Base-by-base conservation (phyloP, 2,888 invertebrate genomes). In the Polymixis flavicincta region DNA sequence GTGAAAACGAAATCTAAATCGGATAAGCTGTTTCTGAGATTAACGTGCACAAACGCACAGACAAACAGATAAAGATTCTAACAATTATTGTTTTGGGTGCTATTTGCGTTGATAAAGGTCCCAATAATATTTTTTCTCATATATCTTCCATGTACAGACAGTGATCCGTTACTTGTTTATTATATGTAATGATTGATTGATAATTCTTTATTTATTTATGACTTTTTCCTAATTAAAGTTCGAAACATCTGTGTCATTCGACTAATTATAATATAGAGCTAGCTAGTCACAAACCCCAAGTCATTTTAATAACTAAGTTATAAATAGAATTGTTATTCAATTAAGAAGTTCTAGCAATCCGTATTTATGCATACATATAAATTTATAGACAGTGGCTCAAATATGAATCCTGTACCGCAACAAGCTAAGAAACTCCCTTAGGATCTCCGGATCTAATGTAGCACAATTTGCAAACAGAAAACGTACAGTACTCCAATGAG, bases 361-460 rank as follows among this genome's bases (percentile, higher is more conserved):
- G 75, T 84, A 89, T 80, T 82, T 88, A 88, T 86, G 82, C 80
- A 78, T 89, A 90, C 89, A 89, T 92, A 94, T 94, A 93, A 93
- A 94, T 93, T 92, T 89, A 92, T 89, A 93, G 90, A 91, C 92
- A 93, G 93, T 90, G 92, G 92, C 93, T 95, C 93, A 94, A 95
- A 96, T 95, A 95, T 95, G 95, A 96, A 95, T 95, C 94, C 93
- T 89, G 93, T 91, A 92, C 94, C 95, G 92, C 93, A 95, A 95
- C 95, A 94, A 94, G 93, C 94, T 94, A 95, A 95, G 95, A 95
- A 95, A 95, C 95, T 95, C 95, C 96, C 96, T 93, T 85, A 95
- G 96, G 96, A 96, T 95, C 94, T 93, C 90, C 89, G 90, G 90
- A 92, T 93, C 90, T 92, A 92, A 93, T 92, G 91, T 92, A 91